Percentiles rank a stretch among this genome's conserved stretches.
Evolutionary conservation across 2,113 vertebrate genomes (phyloP).

Genomic region (Baryphthengus martii): DNA sequence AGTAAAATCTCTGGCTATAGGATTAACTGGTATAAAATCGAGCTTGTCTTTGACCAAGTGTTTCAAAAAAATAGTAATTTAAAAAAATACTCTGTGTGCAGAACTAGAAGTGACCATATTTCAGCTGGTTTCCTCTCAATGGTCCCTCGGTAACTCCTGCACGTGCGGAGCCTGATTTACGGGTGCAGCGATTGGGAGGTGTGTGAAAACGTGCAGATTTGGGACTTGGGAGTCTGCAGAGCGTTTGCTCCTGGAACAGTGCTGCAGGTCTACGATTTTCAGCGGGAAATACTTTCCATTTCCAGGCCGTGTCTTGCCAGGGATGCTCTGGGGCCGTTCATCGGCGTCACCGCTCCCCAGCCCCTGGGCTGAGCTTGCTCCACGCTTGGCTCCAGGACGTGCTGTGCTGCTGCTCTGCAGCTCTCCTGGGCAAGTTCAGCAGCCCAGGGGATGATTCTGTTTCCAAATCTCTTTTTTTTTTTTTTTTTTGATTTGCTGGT

Average conservation of each 20-base stretch:
- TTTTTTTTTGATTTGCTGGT: accelerated
- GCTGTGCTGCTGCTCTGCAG: not conserved
- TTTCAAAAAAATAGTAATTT: not conserved
- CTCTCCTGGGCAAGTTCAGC: not conserved
- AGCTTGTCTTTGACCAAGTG: not conserved
- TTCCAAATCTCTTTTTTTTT: not conserved
- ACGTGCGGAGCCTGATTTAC: accelerated
- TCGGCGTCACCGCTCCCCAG: not conserved
- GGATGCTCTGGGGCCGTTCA: not conserved
- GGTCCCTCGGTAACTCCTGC: not conserved
- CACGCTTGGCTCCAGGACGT: not conserved
- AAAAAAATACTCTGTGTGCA: accelerated
- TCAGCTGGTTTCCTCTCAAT: not conserved
- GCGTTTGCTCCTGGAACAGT: not conserved
- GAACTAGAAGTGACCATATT: not conserved
- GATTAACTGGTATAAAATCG: not conserved
- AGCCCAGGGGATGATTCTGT: not conserved
- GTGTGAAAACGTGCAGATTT: accelerated
- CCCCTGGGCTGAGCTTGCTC: not conserved
- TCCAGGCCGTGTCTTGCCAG: accelerated
- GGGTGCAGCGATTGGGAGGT: not conserved
- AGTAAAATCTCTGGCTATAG: not conserved
- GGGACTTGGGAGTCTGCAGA: not conserved
- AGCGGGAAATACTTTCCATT: accelerated
- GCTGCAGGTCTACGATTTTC: not conserved